Evolutionary conservation across 2,888 invertebrate genomes (phyloP).

Genomic region (Pardosa pseudoannulata): DNA sequence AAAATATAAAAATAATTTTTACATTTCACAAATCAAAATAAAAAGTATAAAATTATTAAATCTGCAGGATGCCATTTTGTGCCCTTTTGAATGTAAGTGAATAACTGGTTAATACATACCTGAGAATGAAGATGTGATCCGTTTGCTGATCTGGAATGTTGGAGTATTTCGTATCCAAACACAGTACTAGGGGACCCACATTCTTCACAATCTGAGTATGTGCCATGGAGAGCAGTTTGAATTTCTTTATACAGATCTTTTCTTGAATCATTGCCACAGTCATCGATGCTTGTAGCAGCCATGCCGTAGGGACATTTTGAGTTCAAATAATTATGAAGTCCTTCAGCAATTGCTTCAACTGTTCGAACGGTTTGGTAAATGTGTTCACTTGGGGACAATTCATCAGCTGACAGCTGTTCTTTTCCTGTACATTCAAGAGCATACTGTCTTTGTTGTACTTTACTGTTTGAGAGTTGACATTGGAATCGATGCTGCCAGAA

Average conservation of each 20-base stretch:
- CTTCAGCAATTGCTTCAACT: constrained; percentile 77
- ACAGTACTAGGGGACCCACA: constrained; percentile 41
- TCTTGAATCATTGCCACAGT: constrained; percentile 57
- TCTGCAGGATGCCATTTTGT: too few species aligned
- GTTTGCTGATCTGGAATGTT: constrained; percentile 41
- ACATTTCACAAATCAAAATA: too few species aligned
- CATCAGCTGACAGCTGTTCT: constrained; percentile 75
- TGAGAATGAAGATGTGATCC: constrained; percentile 15
- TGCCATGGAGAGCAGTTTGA: constrained; percentile 41
- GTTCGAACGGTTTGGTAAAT: constrained; percentile 77
- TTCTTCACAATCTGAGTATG: constrained; percentile 53
- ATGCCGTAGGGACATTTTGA: constrained; percentile 75
- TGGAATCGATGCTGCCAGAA: constrained; percentile 77
- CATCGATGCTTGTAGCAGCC: constrained; percentile 71
- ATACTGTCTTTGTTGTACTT: constrained; percentile 74
- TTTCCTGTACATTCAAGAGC: constrained; percentile 75
- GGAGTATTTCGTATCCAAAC: constrained; percentile 65
- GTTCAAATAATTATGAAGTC: constrained; percentile 76
- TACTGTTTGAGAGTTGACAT: constrained; percentile 76
- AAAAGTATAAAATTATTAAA: too few species aligned
- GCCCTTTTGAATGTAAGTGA: too few species aligned
- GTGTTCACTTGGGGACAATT: constrained; percentile 75
- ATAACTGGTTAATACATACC: constrained; percentile 40
- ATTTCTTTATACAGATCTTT: constrained; percentile 54
- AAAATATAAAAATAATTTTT: too few species aligned